phyloP scores from a whole-genome alignment of 2,888 invertebrate genomes.

The Amphiduros pacificus region DNA sequence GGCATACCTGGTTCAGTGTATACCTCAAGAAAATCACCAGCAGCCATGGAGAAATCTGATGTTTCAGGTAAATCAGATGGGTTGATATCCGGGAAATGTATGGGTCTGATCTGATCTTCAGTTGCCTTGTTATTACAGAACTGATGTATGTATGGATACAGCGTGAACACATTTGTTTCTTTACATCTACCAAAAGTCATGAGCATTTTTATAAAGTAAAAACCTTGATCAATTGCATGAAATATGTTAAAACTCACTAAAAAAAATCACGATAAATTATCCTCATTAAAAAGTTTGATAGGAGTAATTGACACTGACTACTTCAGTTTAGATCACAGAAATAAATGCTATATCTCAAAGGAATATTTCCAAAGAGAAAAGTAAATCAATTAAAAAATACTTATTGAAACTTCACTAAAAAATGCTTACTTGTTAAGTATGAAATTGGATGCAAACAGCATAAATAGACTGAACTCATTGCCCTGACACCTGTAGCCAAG shows the following conservation, averaged over 20 bases:
- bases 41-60: conserved; percentile 85
- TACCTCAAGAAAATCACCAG: conserved; percentile 94
- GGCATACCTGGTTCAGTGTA: conserved; percentile 53
- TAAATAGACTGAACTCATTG: conserved; percentile 96
- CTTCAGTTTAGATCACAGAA: too few relatives aligned
- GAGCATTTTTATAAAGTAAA: neutral
- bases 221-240: too few relatives aligned
- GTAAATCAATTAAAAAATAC: neutral
- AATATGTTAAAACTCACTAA: too few relatives aligned
- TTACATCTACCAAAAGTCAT: conserved; percentile 62
- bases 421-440: conserved; percentile 80
- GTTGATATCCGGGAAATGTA: conserved; percentile 85
- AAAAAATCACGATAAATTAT: too few relatives aligned
- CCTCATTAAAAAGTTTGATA: too few relatives aligned
- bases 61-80: conserved; percentile 68
- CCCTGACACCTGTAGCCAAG: conserved; percentile 91
- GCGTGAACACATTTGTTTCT: conserved; percentile 72
- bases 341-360: too few relatives aligned
- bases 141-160: conserved; percentile 95
- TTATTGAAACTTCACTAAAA: neutral
- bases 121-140: conserved; percentile 84
- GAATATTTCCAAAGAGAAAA: too few relatives aligned
- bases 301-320: too few relatives aligned
- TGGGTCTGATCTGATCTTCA: conserved; percentile 77
- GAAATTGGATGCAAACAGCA: conserved; percentile 95